phyloP scores from a whole-genome alignment of 2,888 invertebrate genomes.

The Drosophila affinis region DNA sequence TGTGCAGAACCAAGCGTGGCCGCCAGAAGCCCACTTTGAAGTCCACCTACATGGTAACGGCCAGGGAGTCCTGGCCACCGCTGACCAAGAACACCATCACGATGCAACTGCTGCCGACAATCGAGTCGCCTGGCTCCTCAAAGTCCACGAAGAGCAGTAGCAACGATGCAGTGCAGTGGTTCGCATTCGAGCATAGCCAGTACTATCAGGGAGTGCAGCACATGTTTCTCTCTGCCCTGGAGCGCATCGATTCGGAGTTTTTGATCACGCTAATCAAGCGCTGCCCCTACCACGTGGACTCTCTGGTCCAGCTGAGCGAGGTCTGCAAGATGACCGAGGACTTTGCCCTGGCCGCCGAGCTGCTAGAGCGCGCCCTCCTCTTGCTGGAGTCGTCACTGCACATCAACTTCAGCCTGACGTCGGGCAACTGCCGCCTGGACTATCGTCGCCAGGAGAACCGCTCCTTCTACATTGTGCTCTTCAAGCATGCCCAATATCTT shows the following conservation, averaged over 20 bases:
- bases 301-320: slow-evolving; percentile 91
- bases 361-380: slow-evolving; percentile 91
- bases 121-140: slow-evolving; percentile 60
- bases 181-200: slow-evolving; percentile 89
- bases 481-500: slow-evolving; percentile 91
- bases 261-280: slow-evolving; percentile 89
- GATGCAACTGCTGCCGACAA: slow-evolving; percentile 86
- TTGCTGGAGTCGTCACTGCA: slow-evolving; percentile 91
- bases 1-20: slow-evolving; percentile 86
- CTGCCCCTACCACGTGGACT: slow-evolving; percentile 92
- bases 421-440: slow-evolving; percentile 89
- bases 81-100: slow-evolving; percentile 89
- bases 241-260: slow-evolving; percentile 91
- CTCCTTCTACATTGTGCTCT: slow-evolving; percentile 91
- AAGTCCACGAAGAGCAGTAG: slow-evolving; percentile 56
- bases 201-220: slow-evolving; percentile 90
- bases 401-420: slow-evolving; percentile 90
- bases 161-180: slow-evolving; percentile 85
- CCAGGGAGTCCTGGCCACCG: slow-evolving; percentile 90
- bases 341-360: slow-evolving; percentile 90
- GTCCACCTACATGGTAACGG: slow-evolving; percentile 88
- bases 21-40: slow-evolving; percentile 86
- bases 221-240: slow-evolving; percentile 90
- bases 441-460: slow-evolving; percentile 93
- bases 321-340: slow-evolving; percentile 91